These are phyloP conservation scores for Bucco capensis DNA, from an alignment of 2,113 vertebrate species.

Conservation along the genomic window DNA sequence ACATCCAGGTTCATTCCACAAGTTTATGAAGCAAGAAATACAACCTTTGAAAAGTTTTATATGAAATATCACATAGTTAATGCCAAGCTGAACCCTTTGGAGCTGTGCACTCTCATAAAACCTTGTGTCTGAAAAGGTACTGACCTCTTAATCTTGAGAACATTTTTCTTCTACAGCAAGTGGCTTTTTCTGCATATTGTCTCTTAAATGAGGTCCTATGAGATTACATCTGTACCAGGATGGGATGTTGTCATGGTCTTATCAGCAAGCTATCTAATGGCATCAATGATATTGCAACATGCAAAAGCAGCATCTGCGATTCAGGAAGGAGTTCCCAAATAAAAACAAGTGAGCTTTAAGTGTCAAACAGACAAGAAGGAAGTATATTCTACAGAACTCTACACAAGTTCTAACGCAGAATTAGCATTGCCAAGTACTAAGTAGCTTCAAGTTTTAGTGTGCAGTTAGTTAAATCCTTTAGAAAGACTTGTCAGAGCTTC, in stretches of 20 bases:
- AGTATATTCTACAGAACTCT: background rate
- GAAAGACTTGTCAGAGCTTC: background rate
- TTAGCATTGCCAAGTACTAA: background rate
- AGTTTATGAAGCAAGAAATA: slow-evolving; percentile 65
- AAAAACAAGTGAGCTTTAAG: background rate
- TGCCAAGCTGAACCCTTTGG: slow-evolving; percentile 21
- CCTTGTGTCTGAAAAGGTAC: background rate
- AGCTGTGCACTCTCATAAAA: slow-evolving; percentile 29
- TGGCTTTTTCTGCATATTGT: slow-evolving; percentile 2
- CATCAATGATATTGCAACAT: background rate
- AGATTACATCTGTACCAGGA: background rate
- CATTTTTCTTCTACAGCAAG: background rate
- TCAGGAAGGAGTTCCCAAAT: background rate
- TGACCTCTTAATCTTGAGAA: slow-evolving; percentile 29
- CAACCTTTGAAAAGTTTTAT: slow-evolving; percentile 59
- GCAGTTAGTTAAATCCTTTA: background rate
- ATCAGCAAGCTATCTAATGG: background rate
- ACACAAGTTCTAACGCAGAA: background rate
- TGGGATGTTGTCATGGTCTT: background rate
- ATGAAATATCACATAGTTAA: slow-evolving; percentile 48
- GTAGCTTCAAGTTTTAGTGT: background rate
- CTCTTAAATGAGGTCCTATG: background rate
- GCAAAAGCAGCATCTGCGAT: background rate
- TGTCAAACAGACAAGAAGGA: background rate
- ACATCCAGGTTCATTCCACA: slow-evolving; percentile 56